phyloP scores from a whole-genome alignment of 92 coral and sea anemone genomes.

The Zoanthus sansibaricus region DNA sequence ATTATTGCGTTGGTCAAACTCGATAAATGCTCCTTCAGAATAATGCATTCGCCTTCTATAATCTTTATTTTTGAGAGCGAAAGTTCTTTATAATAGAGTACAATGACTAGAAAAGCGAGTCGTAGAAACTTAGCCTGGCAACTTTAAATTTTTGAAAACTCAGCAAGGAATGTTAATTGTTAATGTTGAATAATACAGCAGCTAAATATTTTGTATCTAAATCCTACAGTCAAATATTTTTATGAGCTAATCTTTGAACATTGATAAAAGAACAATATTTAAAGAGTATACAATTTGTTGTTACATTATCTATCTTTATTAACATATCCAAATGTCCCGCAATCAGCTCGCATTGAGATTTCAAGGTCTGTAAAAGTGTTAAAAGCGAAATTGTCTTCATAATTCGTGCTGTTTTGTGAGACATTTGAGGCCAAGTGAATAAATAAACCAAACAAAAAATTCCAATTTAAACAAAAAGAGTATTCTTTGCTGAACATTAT shows the following conservation, averaged over 20 bases:
- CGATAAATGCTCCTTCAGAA: no score
- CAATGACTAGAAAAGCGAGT: not conserved
- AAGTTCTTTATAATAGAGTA: not conserved
- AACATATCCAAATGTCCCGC: not conserved
- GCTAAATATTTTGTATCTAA: conserved; percentile 14
- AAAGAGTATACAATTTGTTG: not conserved
- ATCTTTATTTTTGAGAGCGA: no score
- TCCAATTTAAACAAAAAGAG: not conserved
- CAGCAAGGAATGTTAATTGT: not conserved
- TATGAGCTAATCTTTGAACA: conserved; percentile 17
- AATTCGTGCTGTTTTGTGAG: conserved; percentile 9
- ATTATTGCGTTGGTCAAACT: not conserved
- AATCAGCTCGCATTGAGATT: not conserved
- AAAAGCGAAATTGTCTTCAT: not conserved
- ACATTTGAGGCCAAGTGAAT: not conserved
- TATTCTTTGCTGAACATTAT: not conserved
- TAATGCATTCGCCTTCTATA: no score
- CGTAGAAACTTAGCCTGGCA: not conserved
- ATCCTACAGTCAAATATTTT: conserved; percentile 24
- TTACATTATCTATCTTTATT: not conserved
- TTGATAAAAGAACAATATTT: conserved; percentile 25
- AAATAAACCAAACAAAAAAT: not conserved
- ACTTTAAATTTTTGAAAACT: not conserved
- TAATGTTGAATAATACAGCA: conserved; percentile 5
- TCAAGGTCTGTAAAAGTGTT: not conserved